These are phyloP conservation scores for Oasisia sp. DNA, from an alignment of 2,888 invertebrate genomes.

Conservation along the genomic window DNA sequence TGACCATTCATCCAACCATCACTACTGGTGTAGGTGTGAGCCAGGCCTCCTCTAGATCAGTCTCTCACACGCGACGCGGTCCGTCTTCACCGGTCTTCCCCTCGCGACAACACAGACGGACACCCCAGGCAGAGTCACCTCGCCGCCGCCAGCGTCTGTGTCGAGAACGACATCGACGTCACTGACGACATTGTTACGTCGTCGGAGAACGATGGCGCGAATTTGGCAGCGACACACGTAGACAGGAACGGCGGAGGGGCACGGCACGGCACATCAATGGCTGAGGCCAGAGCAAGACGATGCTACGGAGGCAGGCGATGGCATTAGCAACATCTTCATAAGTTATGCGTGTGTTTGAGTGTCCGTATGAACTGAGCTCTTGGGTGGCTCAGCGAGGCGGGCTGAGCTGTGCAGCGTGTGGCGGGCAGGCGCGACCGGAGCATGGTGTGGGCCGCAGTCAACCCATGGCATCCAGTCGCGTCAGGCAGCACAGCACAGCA, in stretches of 20 bases:
- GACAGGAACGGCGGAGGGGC: background rate
- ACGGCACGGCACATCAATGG: background rate
- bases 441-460: background rate
- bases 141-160: background rate
- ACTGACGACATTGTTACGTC: background rate
- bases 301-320: background rate
- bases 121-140: background rate
- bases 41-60: background rate
- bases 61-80: background rate
- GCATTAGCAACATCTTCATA: constrained; percentile 7
- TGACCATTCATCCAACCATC: background rate
- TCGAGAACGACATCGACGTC: background rate
- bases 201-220: background rate
- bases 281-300: background rate
- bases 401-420: background rate
- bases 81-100: background rate
- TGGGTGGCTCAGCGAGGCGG: background rate
- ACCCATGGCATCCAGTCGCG: background rate
- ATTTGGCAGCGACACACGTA: background rate
- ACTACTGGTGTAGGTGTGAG: background rate
- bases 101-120: background rate
- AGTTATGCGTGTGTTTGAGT: constrained; percentile 5
- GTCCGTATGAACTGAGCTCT: background rate
- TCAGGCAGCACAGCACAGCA: too few species aligned
- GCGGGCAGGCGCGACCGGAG: background rate